Evolutionary conservation across 2,888 invertebrate genomes (phyloP), one percentile per base, ranked within the genome.

Genomic region (Cheilosia variabilis): DNA sequence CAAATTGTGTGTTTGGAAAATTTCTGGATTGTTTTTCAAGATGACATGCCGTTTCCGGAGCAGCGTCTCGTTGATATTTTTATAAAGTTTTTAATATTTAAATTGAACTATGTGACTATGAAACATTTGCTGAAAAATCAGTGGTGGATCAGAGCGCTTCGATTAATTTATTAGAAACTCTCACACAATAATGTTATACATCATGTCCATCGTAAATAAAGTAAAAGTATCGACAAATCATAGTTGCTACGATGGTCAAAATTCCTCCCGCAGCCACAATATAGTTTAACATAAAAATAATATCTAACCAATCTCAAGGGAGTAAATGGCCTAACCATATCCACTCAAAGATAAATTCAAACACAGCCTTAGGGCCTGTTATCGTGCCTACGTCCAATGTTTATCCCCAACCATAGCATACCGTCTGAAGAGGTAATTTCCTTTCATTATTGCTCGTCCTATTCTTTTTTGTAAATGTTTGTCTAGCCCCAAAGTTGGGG

Each of bases 361-460:
- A 37, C 22, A 15, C 7, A 15, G 50, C 68, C 27, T 45, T 17
- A 55, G 43, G 68, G 43, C 22, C 4, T 24, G 10, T 57, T 45
- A 63, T 63, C 41, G 41, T 53, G 47, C 71, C 69, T 77, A 50
- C 47, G 43, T 50, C 60, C 24, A 47, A n/a, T 60, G 53, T 71
- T 69, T 66, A 80, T 62, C 53, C 17, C 69, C 37, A 53, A 34
- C 45, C 52, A 34, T 15, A 15, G 7, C 76, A 71, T 43, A 45
- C 41, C 37, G 5, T 47, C 47, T n/a, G 37, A 69, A 71, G 65
- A 69, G 69, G 82, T 66, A 66, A 76, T 77, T 82, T 65, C 37
- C 53, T 47, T 65, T 71, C 52, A 24, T 76, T 58, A 22, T 60
- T 37, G 15, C 19, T 34, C 43, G n/a, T n/a, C 15, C 15, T 41